Evolutionary conservation across 2,113 vertebrate species (phyloP), one percentile per base, ranked within the genome.

Genomic region (Channa maculata): DNA sequence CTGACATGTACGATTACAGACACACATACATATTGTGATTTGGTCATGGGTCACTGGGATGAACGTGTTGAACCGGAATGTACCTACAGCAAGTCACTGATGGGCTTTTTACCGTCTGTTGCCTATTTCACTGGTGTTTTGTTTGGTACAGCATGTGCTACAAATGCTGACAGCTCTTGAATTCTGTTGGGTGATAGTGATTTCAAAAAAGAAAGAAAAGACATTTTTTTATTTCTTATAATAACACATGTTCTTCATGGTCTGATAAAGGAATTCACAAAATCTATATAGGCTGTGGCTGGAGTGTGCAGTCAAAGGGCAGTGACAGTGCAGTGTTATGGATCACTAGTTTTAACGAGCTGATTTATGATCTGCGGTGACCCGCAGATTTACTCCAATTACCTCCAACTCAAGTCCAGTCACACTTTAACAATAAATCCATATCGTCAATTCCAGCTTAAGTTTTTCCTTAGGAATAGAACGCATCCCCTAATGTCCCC

Each of bases 381-480:
- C 84, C 73, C 71, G 49, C 53, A 54, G 78, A 81, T 74, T 70
- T 62, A 51, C 75, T 72, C 65, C 71, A 79, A 84, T 89, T 86
- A 82, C 54, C 49, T 41, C 53, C 38, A 48, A 71, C 71, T 88
- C 77, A 71, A 55, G 64, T 72, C 57, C 58, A 57, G 75, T 62
- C 50, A 70, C 57, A 71, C 50, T 74, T 66, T 8, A 54, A 77
- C 72, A 65, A 71, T 87, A 83, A 80, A 88, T 84, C 75, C 10
- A 67, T 60, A 57, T 57, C 4, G 6, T 15, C 24, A 24, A 24
- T 24, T 24, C 24, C 24, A 24, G 24, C 24, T 24, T 24, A 24
- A 24, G 24, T 24, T 24, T 24, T 24, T 24, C 24, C 24, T 24
- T 24, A 24, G 24, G 24, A 24, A 24, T 24, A 24, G 24, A 24